Evolutionary conservation across 2,888 invertebrate species (phyloP).

Genomic region (Epinotia ramella): DNA sequence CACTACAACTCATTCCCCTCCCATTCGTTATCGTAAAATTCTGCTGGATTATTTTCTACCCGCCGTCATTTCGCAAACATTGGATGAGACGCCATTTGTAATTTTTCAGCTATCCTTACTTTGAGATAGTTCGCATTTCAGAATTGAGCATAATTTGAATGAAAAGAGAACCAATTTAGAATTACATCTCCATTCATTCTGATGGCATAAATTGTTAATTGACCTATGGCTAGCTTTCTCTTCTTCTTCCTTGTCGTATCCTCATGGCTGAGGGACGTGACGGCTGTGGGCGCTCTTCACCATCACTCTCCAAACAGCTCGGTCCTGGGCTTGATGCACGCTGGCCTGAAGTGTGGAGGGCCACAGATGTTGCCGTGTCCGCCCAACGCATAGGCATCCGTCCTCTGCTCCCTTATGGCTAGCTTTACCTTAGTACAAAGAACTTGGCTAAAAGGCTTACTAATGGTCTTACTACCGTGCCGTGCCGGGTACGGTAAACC

Average conservation of each 20-base stretch:
- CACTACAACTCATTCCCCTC: slow-evolving; percentile 31
- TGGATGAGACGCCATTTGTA: slow-evolving; percentile 44
- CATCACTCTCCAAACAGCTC: no score
- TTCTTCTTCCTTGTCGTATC: no score
- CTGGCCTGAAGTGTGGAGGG: no score
- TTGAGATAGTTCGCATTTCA: slow-evolving; percentile 15
- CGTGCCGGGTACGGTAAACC: slow-evolving; percentile 9
- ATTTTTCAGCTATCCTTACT: slow-evolving; percentile 29
- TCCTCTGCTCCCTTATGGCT: no score
- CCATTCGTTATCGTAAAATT: slow-evolving; percentile 43
- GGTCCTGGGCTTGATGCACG: no score
- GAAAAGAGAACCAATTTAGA: neutral
- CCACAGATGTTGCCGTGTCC: no score
- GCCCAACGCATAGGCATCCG: no score
- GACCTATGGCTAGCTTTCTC: neutral
- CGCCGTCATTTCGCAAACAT: slow-evolving; percentile 43
- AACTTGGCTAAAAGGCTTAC: slow-evolving; percentile 4
- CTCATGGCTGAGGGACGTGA: no score
- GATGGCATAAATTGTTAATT: neutral
- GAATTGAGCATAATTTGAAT: slow-evolving; percentile 19
- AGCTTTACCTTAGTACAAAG: neutral
- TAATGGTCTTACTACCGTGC: slow-evolving; percentile 12
- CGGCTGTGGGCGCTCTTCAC: no score
- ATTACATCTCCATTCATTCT: slow-evolving; percentile 3
- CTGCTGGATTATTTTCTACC: slow-evolving; percentile 32